Evolutionary conservation across 2,113 vertebrate genomes (phyloP), one percentile per base, ranked within the genome.

Genomic region (Sakesphorus luctuosus): DNA sequence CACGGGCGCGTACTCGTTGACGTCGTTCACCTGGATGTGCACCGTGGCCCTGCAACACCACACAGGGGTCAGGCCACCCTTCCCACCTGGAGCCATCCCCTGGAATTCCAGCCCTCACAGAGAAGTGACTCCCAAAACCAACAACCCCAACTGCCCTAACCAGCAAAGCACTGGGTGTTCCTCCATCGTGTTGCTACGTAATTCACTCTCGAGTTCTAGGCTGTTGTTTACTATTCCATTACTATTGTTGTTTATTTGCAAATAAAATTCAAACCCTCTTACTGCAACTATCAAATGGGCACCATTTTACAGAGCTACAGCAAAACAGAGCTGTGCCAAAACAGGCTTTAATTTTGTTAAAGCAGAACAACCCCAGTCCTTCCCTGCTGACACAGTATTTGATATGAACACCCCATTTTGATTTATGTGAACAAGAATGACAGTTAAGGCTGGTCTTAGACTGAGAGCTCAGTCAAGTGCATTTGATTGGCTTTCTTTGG

Each of bases 11-110:
- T 99, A 99, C 67, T 99, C 99, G 0, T 99, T 99, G 77, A 99
- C 98, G 9, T 99, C 99, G 0, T 99, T 99, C 94, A 99, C 99
- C 97, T 99, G 99, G 91, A 99, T 99, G 21, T 99, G 99, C 3
- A 99, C 99, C 1, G 99, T 99, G 33, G 99, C 99, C 97, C 99
- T 99, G 97, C 44, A 26, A 33, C 0, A 24, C 47, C 53, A 52
- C 18, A 38, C 17, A 11, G 29, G 20, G 74, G 68, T 89, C 47
- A 80, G 35, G 31, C 61, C 38, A 14, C 40, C 58, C 77, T 66
- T 40, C 24, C 68, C 38, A 65, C 20, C 11, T 5, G 3, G 58
- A 50, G 36, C 29, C 21, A 18, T 7, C 46, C 83, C 66, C 38
- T n/a, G 28, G 13, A 63, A 86, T 50, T 58, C 31, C 53, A 31